Evolutionary conservation across 2,113 vertebrate genomes (phyloP).

Genomic region (Actinemys pallida): DNA sequence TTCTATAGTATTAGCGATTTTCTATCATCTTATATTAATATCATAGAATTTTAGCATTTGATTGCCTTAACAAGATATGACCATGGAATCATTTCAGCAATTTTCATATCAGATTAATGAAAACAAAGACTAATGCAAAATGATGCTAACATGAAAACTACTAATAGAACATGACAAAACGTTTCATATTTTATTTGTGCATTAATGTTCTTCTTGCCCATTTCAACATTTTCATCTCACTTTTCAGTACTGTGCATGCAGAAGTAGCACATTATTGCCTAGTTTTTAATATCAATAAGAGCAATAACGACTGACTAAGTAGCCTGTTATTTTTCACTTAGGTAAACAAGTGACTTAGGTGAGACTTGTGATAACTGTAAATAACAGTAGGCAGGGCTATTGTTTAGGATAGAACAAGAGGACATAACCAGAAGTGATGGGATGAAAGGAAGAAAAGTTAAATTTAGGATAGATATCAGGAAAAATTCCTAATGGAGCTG

Average conservation of each 20-base stretch:
- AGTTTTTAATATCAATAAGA: slow-evolving; percentile 45
- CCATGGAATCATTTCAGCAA: slow-evolving; percentile 67
- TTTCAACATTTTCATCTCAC: slow-evolving; percentile 30
- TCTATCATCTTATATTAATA: slow-evolving; percentile 61
- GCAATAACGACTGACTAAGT: rapidly evolving
- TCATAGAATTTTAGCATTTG: slow-evolving; percentile 59
- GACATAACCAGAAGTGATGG: background rate
- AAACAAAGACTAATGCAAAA: slow-evolving; percentile 64
- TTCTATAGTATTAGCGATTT: slow-evolving; percentile 54
- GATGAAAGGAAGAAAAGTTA: background rate
- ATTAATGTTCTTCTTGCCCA: slow-evolving; percentile 16
- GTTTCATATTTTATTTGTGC: slow-evolving; percentile 57
- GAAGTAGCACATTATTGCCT: slow-evolving; percentile 5
- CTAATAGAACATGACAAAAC: slow-evolving; percentile 46
- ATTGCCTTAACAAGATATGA: slow-evolving; percentile 61
- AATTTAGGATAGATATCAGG: background rate
- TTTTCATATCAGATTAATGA: slow-evolving; percentile 71
- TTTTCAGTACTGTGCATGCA: slow-evolving; percentile 33
- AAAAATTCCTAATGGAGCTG: background rate
- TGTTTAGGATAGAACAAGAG: background rate
- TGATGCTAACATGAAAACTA: slow-evolving; percentile 44
- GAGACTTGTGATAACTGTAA: background rate
- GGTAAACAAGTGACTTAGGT: background rate
- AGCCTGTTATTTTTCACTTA: background rate
- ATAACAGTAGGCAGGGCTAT: rapidly evolving